These are phyloP conservation scores for Drosophila longiperda DNA, from an alignment of 2,888 invertebrate genomes.

Conservation along the genomic window DNA sequence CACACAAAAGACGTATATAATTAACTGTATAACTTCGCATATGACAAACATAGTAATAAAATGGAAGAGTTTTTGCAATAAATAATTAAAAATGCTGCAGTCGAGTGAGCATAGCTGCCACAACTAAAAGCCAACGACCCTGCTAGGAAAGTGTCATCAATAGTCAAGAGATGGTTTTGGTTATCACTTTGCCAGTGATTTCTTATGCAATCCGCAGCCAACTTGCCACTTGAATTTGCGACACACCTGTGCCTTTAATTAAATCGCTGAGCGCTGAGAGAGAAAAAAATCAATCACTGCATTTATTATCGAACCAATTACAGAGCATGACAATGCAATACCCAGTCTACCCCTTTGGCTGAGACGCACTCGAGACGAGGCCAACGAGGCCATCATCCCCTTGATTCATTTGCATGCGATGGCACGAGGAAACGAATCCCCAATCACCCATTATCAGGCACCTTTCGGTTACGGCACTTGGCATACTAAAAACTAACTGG, in stretches of 20 bases:
- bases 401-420: not conserved
- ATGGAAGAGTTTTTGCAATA: not conserved
- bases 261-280: conserved; percentile 29
- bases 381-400: conserved; percentile 4
- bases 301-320: conserved; percentile 78
- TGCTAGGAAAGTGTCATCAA: conserved; percentile 15
- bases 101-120: not conserved
- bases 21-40: not conserved
- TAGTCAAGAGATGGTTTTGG: conserved; percentile 20
- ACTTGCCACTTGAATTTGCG: conserved; percentile 3
- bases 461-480: conserved; percentile 53
- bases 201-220: conserved; percentile 19
- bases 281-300: conserved; percentile 66
- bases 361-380: conserved; percentile 61
- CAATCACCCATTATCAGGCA: not conserved
- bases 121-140: conserved; percentile 29
- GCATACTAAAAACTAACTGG: conserved; percentile 79
- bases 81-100: not conserved
- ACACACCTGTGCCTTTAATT: conserved; percentile 50
- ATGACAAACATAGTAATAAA: not conserved
- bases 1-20: not conserved
- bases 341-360: conserved; percentile 11
- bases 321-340: conserved; percentile 36
- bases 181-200: conserved; percentile 27
- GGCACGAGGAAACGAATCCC: not conserved